Evolutionary conservation across 2,888 invertebrate species (phyloP), one percentile per base, ranked within the genome.

Genomic region (Minunthozetes semirufus): DNA sequence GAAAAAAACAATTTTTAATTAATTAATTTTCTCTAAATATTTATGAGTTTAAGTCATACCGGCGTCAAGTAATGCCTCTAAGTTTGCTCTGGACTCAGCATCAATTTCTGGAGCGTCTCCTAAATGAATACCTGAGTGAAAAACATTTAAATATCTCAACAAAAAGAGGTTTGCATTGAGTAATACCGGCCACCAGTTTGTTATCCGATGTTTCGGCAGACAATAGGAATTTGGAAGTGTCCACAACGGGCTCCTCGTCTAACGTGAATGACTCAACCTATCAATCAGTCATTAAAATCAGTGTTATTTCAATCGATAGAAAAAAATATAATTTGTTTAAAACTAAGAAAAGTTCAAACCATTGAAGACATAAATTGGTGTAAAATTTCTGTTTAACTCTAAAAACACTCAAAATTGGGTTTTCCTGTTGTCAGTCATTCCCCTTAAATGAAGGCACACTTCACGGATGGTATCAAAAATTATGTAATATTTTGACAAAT

Each of bases 51-150:
- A 61, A 61, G 59, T 8, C 76, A 83, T 84, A 88, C 88, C 92
- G 82, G 95, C 95, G 86, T 96, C 94, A 79, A 96, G 88, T 79
- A 97, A 87, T 79, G 94, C 94, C 85, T 94, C 94, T 77, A 97
- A 88, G 80, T 94, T 87, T 72, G 92, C 92, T 84, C 93, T 93
- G 80, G 93, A 93, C 83, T 93, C 92, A 66, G 91, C 91, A 80
- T 85, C 85, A 17, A 85, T 82, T 22, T 81, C 53, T 72, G 75
- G 76, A 74, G 71, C 72, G 53, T 71, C 71, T 8, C 9, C 71
- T 13, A 71, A 46, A 25, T 25, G 8, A 77, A 76, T 17, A 48
- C 42, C 46, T 72, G 33, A 53, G 19, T 61, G 25, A 13, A 25
- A 15, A 15, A 6, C 27, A 27, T 22, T 59, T 72, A 50, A 74